Evolutionary conservation across 1,140 invertebrate species (phyloP).

Genomic region (Sitophilus oryzae): DNA sequence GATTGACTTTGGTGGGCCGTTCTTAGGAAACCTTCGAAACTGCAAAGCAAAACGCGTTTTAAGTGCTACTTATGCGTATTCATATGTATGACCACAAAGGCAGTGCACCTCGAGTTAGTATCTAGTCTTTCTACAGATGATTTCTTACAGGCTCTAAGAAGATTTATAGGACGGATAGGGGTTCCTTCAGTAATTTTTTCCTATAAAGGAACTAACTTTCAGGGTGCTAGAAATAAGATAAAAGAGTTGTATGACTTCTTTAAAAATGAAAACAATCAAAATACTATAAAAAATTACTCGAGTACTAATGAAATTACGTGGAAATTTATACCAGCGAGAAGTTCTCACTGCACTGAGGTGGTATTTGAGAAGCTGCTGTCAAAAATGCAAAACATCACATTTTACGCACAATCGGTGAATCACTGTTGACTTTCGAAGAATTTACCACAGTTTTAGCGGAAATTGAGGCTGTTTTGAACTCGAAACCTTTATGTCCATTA

Average conservation of each 20-base stretch:
- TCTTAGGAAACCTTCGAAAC: constrained; percentile 20
- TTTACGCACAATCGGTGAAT: constrained; percentile 17
- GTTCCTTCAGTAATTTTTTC: constrained; percentile 13
- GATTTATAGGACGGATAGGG: constrained; percentile 19
- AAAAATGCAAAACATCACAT: constrained; percentile 30
- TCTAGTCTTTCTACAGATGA: constrained; percentile 7
- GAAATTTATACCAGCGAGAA: constrained; percentile 12
- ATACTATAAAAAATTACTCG: constrained; percentile 6
- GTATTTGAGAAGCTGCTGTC: constrained; percentile 21
- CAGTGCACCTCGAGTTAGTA: constrained; percentile 17
- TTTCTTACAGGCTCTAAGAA: constrained; percentile 13
- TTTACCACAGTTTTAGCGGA: constrained; percentile 29
- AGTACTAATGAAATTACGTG: constrained; percentile 5
- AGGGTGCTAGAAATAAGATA: constrained; percentile 10
- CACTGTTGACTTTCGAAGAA: constrained; percentile 32
- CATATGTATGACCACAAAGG: constrained; percentile 18
- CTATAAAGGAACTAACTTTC: constrained; percentile 22
- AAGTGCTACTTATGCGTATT: constrained; percentile 19
- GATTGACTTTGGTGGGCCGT: constrained; percentile 38
- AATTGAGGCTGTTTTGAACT: constrained; percentile 38
- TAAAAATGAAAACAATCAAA: constrained; percentile 1
- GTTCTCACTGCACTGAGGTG: constrained; percentile 16
- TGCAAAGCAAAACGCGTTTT: neutral
- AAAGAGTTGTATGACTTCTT: constrained; percentile 13
- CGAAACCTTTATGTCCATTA: constrained; percentile 28